Evolutionary conservation across 2,797 vertebrate species (phyloP), one percentile per base, ranked within the genome.

Genomic region (Percopsis omiscomaycus): DNA sequence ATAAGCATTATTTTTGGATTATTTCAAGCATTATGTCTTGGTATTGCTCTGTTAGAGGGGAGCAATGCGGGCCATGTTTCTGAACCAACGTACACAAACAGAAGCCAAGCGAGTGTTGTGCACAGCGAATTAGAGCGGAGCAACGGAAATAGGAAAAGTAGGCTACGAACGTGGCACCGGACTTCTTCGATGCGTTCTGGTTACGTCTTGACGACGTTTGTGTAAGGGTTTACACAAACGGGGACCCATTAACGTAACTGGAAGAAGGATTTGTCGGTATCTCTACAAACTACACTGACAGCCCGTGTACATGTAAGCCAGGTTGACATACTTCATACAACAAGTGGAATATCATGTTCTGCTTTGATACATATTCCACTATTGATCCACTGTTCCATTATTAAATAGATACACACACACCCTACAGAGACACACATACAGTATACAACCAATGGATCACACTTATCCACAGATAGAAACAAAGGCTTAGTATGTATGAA

Each of bases 21-120:
- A 89, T 89, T 88, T 91, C 87, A 85, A 90, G 84, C 71, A 32
- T 48, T 2, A 53, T 22, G 9, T 64, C 69, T 63, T 89, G 2
- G 66, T 71, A 88, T 91, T 91, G 86, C 90, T 90, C 80, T 77
- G 76, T 69, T 77, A 71, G 75, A 61, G 76, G 64, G 81, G 71
- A 85, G 75, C 76, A 81, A 87, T 86, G 84, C 81, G 64, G 67
- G 68, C 68, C 70, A 73, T 82, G 81, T 69, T 66, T 77, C 73
- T 29, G 68, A 75, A 71, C 61, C 44, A 75, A 52, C 32, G 66
- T 68, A 81, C 68, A 78, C 50, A 22, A 22, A 22, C 22, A 22
- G 15, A 78, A 83, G 82, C 81, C 75, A 50, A 80, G 78, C 76
- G 59, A 66, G 83, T 92, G 85, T 91, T 89, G 73, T 45, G 9